Evolutionary conservation across 2,888 invertebrate genomes (phyloP).

Genomic region (Salticus scenicus): DNA sequence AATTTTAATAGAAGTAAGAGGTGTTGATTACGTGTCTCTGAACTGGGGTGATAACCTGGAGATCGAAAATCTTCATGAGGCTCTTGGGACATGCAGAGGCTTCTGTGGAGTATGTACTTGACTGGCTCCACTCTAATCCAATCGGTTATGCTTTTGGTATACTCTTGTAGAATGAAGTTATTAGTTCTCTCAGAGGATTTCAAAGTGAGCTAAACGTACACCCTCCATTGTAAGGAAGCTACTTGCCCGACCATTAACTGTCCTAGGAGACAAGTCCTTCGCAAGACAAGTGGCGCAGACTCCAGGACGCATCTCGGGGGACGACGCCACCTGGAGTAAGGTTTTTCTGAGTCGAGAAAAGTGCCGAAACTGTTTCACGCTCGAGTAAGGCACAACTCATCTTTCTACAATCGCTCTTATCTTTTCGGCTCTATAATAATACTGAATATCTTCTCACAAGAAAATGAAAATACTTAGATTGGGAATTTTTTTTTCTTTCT

Average conservation of each 20-base stretch:
- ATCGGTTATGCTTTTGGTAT: slow-evolving; percentile 64
- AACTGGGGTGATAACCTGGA: slow-evolving; percentile 50
- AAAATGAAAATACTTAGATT: too few relatives aligned
- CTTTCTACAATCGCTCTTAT: background rate
- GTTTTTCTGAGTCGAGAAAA: background rate
- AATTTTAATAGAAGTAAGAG: slow-evolving; percentile 70
- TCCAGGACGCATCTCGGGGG: background rate
- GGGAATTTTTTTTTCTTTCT: too few relatives aligned
- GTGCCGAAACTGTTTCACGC: slow-evolving; percentile 12
- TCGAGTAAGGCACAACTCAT: background rate
- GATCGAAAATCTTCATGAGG: slow-evolving; percentile 40
- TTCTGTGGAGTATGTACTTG: slow-evolving; percentile 27
- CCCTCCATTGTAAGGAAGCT: slow-evolving; percentile 33
- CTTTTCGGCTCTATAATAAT: too few relatives aligned
- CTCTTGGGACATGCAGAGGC: slow-evolving; percentile 27
- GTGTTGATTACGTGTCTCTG: slow-evolving; percentile 66
- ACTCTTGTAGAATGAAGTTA: slow-evolving; percentile 62
- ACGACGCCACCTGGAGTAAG: background rate
- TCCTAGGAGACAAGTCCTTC: slow-evolving; percentile 48
- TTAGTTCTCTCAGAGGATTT: slow-evolving; percentile 66
- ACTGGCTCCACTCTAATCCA: slow-evolving; percentile 55
- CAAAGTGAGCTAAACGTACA: slow-evolving; percentile 48
- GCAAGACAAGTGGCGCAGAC: slow-evolving; percentile 15
- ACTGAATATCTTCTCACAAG: too few relatives aligned
- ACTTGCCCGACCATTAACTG: slow-evolving; percentile 63